A percentile compares a stretch with the other conserved stretches of the same genome.
Evolutionary conservation across 1,140 invertebrate genomes (phyloP).

Genomic region (Drosophila gunungcola): DNA sequence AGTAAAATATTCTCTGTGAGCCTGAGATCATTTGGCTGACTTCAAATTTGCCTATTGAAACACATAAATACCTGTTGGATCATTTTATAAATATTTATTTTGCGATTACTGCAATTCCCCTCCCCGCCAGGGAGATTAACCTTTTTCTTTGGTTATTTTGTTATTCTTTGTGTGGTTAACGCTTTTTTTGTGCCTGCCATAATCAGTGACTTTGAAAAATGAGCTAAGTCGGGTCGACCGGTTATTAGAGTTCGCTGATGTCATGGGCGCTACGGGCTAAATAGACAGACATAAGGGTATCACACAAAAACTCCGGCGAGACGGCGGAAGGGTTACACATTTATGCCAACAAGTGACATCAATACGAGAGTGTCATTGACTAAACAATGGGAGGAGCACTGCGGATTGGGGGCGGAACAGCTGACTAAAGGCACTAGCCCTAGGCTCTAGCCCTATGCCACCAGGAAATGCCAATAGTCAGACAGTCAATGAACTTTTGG

Average conservation of each 20-base stretch:
- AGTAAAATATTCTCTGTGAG: background rate
- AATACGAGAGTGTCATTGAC: constrained; percentile 60
- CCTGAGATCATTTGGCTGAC: constrained; percentile 21
- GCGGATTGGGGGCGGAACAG: constrained; percentile 39
- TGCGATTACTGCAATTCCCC: constrained; percentile 17
- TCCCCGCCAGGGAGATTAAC: constrained; percentile 18
- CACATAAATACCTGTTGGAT: constrained; percentile 44
- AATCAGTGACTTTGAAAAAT: constrained; percentile 76
- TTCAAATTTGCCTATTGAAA: constrained; percentile 31
- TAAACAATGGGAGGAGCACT: constrained; percentile 61
- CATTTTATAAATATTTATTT: constrained; percentile 71
- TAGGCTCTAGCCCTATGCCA: constrained; percentile 4
- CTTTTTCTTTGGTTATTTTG: constrained; percentile 42
- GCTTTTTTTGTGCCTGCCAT: constrained; percentile 39
- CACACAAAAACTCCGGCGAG: constrained; percentile 35
- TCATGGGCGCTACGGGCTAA: constrained; percentile 50
- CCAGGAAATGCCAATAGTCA: constrained; percentile 65
- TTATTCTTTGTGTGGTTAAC: constrained; percentile 34
- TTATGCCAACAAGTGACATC: constrained; percentile 58
- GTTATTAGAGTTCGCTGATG: constrained; percentile 79
- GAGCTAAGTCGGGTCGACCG: constrained; percentile 65
- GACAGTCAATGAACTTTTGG: constrained; percentile 77
- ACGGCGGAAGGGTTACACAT: constrained; percentile 49
- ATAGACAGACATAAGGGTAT: constrained; percentile 26
- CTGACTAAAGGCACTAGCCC: constrained; percentile 24